Base-by-base conservation (phyloP, 1,140 invertebrate species). In the Leptinotarsa lineolata region DNA sequence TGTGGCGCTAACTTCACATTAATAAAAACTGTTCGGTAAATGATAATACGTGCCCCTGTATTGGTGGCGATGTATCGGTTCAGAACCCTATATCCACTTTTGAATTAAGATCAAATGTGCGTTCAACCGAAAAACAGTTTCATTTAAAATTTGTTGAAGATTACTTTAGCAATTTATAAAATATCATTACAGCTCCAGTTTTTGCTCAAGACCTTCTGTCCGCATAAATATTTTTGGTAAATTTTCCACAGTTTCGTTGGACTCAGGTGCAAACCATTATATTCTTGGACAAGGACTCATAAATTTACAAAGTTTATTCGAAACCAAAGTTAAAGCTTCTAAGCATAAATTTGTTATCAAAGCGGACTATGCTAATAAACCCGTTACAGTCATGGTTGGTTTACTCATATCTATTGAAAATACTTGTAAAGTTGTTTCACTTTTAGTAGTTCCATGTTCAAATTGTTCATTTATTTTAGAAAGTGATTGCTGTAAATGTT, bases 401-500 rank as follows among this genome's bases (percentile, higher is more conserved):
- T 5, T 60, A 5, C 59, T n/a, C 4, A 11, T 60, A 18, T n/a
- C 6, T 21, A 11, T 60, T 8, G 64, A 66, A 12, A 45, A 66
- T 22, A 16, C 15, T 16, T 30, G 64, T 39, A 66, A 66, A 66
- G 30, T 67, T 6, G 6, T 67, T 44, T 16, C 24, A 39, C 13
- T 67, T 44, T 39, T 67, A 46, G 44, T 68, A 68, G 65, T 68
- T 45, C 65, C 44, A 18, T 46, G 30, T 46, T 21, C 15, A 15
- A 44, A 45, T 45, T 45, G 44, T 46, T 18, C n/a, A 45, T 18
- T 68, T 15, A 68, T 68, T 16, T 68, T 68, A 16, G 44, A 24
- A 8, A 68, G 65, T 18, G 65, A 68, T 68, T 68, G 45, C 18
- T 68, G 65, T n/a, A 48, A 24, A 18, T n/a, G 12, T 13, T 61